Evolutionary conservation across 2,797 vertebrate genomes (phyloP).

Genomic region (Onychomys arenicola): DNA sequence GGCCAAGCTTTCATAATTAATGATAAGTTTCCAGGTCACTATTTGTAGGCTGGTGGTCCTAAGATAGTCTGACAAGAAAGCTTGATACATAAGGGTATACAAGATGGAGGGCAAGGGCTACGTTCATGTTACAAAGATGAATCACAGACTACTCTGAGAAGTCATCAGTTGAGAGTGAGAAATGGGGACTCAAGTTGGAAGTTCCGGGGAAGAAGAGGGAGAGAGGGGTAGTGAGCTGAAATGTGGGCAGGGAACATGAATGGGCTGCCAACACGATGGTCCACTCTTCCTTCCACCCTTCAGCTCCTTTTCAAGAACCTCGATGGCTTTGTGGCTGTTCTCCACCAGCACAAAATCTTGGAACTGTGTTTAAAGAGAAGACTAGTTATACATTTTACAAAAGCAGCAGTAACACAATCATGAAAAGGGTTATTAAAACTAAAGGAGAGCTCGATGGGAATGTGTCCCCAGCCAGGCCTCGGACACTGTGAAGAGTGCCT

Average conservation of each 20-base stretch:
- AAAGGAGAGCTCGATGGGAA: not conserved
- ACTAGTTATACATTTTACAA: not conserved
- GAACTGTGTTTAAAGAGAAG: not conserved
- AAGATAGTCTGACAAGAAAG: not conserved
- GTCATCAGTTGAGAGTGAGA: not conserved
- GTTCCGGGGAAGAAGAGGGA: not conserved
- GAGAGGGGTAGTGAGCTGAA: not conserved
- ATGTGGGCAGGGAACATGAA: accelerated
- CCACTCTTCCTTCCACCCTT: not conserved
- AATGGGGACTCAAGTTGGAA: not conserved
- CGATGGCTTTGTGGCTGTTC: not conserved
- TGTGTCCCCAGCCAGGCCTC: not conserved
- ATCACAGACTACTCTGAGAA: not conserved
- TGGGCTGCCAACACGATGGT: not conserved
- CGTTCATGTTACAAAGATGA: not conserved
- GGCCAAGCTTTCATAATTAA: not conserved
- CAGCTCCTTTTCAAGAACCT: not conserved
- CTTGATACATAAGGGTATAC: not conserved
- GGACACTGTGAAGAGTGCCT: not conserved
- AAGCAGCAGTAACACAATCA: not conserved
- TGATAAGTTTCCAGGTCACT: not conserved
- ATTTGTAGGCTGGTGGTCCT: not conserved
- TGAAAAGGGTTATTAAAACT: not conserved
- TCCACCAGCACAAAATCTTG: not conserved
- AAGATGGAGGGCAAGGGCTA: not conserved